A percentile compares a stretch with the other conserved stretches of the same genome.
Conservation (phyloP, 2,113 vertebrate species). For the Calidris pygmaea region DNA sequence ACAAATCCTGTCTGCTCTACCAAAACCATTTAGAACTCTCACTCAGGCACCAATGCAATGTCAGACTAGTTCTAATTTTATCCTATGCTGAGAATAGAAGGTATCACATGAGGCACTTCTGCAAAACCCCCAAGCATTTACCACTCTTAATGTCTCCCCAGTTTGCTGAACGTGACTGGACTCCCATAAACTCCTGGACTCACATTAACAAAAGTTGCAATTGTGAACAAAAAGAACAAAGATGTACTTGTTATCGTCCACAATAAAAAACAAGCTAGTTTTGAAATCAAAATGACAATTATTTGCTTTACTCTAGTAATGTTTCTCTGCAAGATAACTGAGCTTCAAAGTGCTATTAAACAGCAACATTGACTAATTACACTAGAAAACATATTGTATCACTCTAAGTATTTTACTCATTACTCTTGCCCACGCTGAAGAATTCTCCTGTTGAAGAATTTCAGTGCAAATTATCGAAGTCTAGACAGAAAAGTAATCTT, state of each 20-base stretch:
- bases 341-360: background rate
- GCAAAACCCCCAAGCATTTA: background rate
- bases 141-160: background rate
- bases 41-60: constrained; percentile 27
- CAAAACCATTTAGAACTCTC: constrained; percentile 32
- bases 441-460: background rate
- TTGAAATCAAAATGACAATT: background rate
- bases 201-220: background rate
- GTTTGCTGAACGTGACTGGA: background rate
- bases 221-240: background rate
- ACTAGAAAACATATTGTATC: background rate
- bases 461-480: background rate
- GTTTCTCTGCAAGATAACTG: background rate
- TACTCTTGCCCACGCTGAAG: background rate
- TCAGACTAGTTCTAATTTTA: constrained; percentile 81
- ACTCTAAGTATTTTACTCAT: background rate
- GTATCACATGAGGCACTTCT: constrained; percentile 70
- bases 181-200: background rate
- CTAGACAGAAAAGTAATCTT: background rate
- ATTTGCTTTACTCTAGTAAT: background rate
- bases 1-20: background rate
- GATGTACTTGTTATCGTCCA: background rate
- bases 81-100: constrained; percentile 74
- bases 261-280: background rate
- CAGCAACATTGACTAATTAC: background rate